Evolutionary conservation across 2,888 invertebrate genomes (phyloP).

Genomic region (Leptinotarsa tumamoca): DNA sequence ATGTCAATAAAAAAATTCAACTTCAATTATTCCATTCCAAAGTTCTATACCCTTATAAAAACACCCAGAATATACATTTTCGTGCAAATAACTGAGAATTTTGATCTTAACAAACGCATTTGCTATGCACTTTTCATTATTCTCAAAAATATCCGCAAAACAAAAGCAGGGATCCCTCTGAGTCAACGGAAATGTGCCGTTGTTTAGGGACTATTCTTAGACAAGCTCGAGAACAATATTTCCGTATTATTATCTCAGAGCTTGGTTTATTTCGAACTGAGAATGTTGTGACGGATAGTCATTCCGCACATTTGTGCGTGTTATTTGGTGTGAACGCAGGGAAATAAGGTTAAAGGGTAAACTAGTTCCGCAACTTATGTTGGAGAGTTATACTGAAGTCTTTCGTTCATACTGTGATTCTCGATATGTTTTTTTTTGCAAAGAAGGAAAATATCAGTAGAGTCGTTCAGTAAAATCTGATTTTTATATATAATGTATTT

Average conservation of each 20-base stretch:
- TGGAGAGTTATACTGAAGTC: background rate
- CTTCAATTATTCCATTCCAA: no score
- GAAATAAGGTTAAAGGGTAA: background rate
- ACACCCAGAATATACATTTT: no score
- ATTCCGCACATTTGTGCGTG: constrained; percentile 13
- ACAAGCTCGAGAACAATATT: constrained; percentile 3
- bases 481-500: no score
- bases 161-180: constrained; percentile 16
- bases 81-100: no score
- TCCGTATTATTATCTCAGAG: constrained; percentile 14
- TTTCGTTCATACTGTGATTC: no score
- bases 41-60: no score
- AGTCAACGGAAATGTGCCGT: constrained; percentile 7
- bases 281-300: constrained; percentile 14
- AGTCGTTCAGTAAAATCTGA: no score
- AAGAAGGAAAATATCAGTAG: no score
- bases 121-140: background rate
- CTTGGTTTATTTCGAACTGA: constrained; percentile 1
- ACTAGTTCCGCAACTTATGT: background rate
- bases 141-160: background rate
- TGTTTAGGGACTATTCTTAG: constrained; percentile 14
- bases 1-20: no score
- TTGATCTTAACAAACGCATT: no score
- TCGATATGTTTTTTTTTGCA: no score
- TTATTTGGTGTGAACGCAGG: constrained; percentile 1